Base-by-base conservation (phyloP, 2,888 invertebrate genomes). In the Plutella xylostella region DNA sequence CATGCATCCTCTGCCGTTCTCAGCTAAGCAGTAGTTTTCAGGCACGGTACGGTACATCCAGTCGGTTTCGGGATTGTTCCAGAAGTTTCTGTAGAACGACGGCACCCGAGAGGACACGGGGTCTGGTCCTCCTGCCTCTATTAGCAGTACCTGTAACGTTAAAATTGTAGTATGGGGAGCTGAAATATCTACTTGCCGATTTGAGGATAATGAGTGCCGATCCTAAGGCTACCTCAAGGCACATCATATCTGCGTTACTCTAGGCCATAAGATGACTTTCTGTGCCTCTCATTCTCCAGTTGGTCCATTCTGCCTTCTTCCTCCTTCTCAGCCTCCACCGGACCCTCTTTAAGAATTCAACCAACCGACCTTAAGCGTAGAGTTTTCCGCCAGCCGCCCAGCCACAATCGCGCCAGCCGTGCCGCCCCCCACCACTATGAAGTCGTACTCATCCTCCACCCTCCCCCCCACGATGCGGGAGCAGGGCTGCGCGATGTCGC, bases 31-130 rank as follows among this genome's bases (percentile, higher is more conserved):
- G 30, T 44, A 44, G 30, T 67, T 62, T 11, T 55, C 60, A 33
- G 87, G 87, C 52, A 75, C 80, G 0, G 88, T 88, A 49, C 73
- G 74, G 58, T 86, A 87, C 46, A 80, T 74, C 88, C 88, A 88
- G 31, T 44, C 44, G 4, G 39, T 28, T 14, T 38, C 44, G 5
- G 38, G 35, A 17, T 44, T 44, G 31, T 44, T 20, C 44, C 44
- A 44, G 31, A 15, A 44, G 17, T 14, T 18, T 17, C 44, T 28
- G 44, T 44, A 44, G 44, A 44, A 44, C 12, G 44, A 44, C 4
- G 44, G 44, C 9, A 44, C 20, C 17, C 44, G 17, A 5, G 44
- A 44, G 14, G 38, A 3, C 21, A 44, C 38, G 4, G 44, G 44
- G n/a, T 44, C 44, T 76, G 86, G 60, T 4, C 82, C 84, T 2